Base-by-base conservation (phyloP, 2,888 invertebrate species). In the Atrina japonica region DNA sequence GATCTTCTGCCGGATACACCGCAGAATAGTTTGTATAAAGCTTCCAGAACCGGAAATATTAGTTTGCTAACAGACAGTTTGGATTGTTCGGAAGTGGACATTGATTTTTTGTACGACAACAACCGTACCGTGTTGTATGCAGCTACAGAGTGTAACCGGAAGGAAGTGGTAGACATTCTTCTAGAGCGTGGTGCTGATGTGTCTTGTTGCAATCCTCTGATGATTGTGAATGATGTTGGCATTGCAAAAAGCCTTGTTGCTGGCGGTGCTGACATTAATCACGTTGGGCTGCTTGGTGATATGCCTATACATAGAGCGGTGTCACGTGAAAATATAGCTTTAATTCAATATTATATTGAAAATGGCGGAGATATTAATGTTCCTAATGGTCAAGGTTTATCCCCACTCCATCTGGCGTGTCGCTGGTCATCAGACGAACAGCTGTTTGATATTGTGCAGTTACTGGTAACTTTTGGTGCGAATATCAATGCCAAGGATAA, bases 291-390 rank as follows among this genome's bases (percentile, higher is more conserved):
- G 21, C 41, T 21, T 16, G 66, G 66, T 5, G 41, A 59, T 23
- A 50, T 52, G 0, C 66, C 66, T 6, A 47, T 66, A 18, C 66
- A 59, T 23, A 52, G 40, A 29, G 58, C 66, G 23, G 50, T 59
- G 14, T 3, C 29, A 18, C 23, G 18, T 14, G 59, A 29, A 18
- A 59, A 66, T 41, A 11, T 14, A 5, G 30, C n/a, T 3, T 14
- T 59, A 7, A 35, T 59, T 5, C 35, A 50, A 7, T 66, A 25
- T 43, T 59, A 53, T 25, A 16, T 59, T 25, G 16, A 35, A 18
- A 3, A n/a, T 1, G 50, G 50, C 6, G 66, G 50, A 3, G 50
- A 59, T 25, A 59, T 59, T 6, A 49, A 52, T 18, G 35, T 35
- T 11, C 25, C 16, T 18, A 59, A 59, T 50, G 14, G 40, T 41